phyloP scores from a whole-genome alignment of 2,113 vertebrate genomes.

The Phaethornis superciliosus region DNA sequence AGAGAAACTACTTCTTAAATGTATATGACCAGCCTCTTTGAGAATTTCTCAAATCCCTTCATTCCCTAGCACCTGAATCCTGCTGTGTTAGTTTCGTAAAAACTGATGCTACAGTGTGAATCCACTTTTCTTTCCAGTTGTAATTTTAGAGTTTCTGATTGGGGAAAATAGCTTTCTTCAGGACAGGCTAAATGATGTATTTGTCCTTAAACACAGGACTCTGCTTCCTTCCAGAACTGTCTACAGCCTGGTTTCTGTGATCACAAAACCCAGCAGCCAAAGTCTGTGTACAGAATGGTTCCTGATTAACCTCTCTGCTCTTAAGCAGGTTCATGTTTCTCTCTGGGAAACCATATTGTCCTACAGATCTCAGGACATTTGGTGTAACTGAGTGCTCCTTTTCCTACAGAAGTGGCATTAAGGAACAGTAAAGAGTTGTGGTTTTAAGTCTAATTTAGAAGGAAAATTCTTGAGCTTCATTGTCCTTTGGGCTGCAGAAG shows the following conservation, averaged over 20 bases:
- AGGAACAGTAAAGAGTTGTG: neutral
- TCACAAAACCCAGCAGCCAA: neutral
- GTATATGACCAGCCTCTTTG: neutral
- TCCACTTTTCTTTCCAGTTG: neutral
- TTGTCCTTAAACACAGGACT: neutral
- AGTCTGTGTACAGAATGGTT: fast-evolving
- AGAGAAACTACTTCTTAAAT: neutral
- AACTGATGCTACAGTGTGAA: neutral
- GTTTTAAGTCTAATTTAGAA: neutral
- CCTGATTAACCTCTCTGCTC: neutral
- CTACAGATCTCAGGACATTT: neutral
- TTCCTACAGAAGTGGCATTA: neutral
- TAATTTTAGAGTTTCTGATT: neutral
- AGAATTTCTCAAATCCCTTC: neutral
- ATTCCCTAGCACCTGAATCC: neutral
- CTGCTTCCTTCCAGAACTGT: neutral
- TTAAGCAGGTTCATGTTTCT: neutral
- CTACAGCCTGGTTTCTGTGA: neutral
- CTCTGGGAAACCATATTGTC: neutral
- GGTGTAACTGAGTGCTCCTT: neutral
- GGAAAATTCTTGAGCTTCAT: neutral
- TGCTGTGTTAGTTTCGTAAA: neutral
- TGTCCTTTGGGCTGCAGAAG: neutral
- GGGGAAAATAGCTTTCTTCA: neutral
- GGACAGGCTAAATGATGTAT: neutral